Base-by-base conservation (phyloP, 2,888 invertebrate genomes). In the Margaritifera margaritifera region DNA sequence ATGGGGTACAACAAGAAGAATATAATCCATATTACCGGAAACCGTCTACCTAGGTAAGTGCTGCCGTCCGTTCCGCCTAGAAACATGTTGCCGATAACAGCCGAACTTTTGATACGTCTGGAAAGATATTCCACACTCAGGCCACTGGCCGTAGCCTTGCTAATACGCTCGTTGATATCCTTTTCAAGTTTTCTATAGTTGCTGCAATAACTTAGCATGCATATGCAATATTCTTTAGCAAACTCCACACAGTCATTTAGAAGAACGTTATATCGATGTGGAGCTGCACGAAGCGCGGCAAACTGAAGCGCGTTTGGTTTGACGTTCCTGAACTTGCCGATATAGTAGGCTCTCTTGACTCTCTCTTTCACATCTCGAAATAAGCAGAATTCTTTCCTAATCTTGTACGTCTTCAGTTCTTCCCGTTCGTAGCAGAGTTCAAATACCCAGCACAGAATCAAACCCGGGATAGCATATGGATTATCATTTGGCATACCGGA, bases 161-260 rank as follows among this genome's bases (percentile, higher is more conserved):
- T 50, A 56, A 77, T 77, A 18, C 62, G 56, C 19, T 56, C 27
- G 18, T 72, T 55, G 8, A 31, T n/a, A 15, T 42, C 50, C n/a
- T 61, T 61, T 53, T 72, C 72, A 8, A 77, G 53, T 8, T 54
- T n/a, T n/a, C 60, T 52, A 27, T 62, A 58, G 62, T 77, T 77
- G 11, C 52, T 42, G 52, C 69, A 70, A 62, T 75, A 71, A n/a
- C 62, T 65, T 22, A 77, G 54, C 63, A 71, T 24, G 27, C 66
- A 61, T 3, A 72, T 52, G 57, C 74, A 75, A 27, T 72, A 72
- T 31, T 64, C 68, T 58, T 75, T 77, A 2, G 72, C 66, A 58
- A 77, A 77, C 22, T 71, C 77, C 15, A 75, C 77, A 61, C 77
- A 77, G 61, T 77, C 74, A 19, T 77, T 62, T 20, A 77, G 65